Percentiles rank a stretch among this genome's conserved stretches.
phyloP scores from a whole-genome alignment of 2,888 invertebrate species.

The Microctonus aethiopoides region DNA sequence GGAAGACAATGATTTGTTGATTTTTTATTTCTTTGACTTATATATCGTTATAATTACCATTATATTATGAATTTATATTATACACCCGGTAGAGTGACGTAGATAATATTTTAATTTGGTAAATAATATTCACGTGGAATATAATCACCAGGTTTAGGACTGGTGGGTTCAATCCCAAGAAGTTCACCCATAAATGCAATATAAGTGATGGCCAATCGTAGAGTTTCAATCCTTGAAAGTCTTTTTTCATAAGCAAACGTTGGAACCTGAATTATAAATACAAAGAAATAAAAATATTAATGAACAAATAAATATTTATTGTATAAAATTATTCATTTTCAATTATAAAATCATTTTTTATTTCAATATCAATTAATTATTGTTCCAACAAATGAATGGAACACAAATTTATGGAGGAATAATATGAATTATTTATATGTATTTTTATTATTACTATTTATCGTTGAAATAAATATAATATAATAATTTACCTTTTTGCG shows the following conservation, averaged over 20 bases:
- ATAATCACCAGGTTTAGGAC: constrained; percentile 59
- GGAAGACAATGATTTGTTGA: constrained; percentile 3
- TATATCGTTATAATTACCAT: neutral
- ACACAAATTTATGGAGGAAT: too few species aligned
- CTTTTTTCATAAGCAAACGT: constrained; percentile 98
- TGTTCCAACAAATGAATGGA: neutral
- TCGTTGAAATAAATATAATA: too few species aligned
- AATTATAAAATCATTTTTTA: too few species aligned
- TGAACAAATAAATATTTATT: neutral
- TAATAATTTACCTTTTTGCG: constrained; percentile 84
- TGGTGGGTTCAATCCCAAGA: constrained; percentile 67
- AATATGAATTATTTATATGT: too few species aligned
- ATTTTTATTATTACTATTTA: neutral
- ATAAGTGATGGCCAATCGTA: constrained; percentile 94
- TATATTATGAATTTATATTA: neutral
- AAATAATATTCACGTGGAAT: constrained; percentile 64
- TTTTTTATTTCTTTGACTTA: neutral
- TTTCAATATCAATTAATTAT: too few species aligned
- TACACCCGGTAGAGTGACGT: neutral
- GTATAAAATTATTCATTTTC: neutral
- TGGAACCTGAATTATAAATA: constrained; percentile 74
- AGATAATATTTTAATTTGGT: constrained; percentile 50
- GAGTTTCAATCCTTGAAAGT: constrained; percentile 93
- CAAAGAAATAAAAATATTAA: neutral
- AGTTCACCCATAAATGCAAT: constrained; percentile 97